These are phyloP conservation scores for Siniperca obscura DNA, from an alignment of 2,797 vertebrate species.

Conservation along the genomic window DNA sequence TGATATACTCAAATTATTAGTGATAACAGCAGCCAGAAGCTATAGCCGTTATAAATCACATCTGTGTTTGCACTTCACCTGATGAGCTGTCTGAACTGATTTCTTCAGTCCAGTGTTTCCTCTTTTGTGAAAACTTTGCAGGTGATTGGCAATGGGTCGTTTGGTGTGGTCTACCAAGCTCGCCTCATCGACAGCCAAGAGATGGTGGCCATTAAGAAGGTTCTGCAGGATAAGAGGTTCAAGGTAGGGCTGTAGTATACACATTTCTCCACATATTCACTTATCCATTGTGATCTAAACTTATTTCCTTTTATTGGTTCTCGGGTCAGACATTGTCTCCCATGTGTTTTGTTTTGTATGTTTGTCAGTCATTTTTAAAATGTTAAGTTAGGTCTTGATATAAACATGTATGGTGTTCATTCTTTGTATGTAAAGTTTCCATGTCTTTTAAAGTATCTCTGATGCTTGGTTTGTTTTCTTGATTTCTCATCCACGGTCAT, in stretches of 20 bases:
- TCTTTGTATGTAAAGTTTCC: not conserved
- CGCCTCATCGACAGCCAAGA: conserved; percentile 91
- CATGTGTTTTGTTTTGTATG: not conserved
- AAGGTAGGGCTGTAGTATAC: conserved; percentile 81
- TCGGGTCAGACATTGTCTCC: not conserved
- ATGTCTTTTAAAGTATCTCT: not conserved
- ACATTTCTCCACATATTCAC: not conserved
- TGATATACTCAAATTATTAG: not conserved
- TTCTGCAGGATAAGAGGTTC: conserved; percentile 94
- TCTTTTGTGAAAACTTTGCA: conserved; percentile 24
- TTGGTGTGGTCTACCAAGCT: conserved; percentile 94
- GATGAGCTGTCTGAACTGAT: not conserved
- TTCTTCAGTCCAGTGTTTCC: not conserved
- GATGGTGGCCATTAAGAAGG: conserved; percentile 95
- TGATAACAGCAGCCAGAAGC: not conserved
- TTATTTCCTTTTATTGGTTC: not conserved
- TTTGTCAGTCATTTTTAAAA: not conserved
- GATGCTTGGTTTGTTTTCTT: not conserved
- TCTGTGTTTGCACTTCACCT: not conserved
- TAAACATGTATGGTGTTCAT: not conserved
- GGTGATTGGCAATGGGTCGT: conserved; percentile 93
- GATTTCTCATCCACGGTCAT: not conserved
- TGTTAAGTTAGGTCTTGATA: not conserved
- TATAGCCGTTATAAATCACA: not conserved
- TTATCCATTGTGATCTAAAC: not conserved